Evolutionary conservation across 2,113 vertebrate genomes (phyloP).

Genomic region (Hippocampus guttulatus): DNA sequence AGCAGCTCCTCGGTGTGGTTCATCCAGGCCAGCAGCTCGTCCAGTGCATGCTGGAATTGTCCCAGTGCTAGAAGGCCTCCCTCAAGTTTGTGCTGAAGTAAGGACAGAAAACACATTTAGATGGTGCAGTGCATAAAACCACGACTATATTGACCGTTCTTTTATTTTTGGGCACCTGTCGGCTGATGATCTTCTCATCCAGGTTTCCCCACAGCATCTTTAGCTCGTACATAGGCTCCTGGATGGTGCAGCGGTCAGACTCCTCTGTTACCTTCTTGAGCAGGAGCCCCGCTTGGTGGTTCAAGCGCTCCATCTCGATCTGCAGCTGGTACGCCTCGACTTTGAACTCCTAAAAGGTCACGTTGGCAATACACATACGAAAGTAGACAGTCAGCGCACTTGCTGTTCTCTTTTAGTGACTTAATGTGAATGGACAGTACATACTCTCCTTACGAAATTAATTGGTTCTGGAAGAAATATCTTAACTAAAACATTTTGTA

Average conservation of each 20-base stretch:
- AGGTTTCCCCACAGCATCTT: slow-evolving; percentile 87
- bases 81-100: slow-evolving; percentile 92
- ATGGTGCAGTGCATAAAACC: slow-evolving; percentile 13
- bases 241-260: slow-evolving; percentile 80
- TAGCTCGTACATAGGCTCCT: slow-evolving; percentile 89
- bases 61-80: slow-evolving; percentile 91
- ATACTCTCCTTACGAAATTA: too few relatives aligned
- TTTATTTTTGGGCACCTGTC: slow-evolving; percentile 76
- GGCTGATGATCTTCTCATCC: slow-evolving; percentile 88
- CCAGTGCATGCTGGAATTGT: slow-evolving; percentile 95
- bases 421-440: not conserved
- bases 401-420: not conserved
- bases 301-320: slow-evolving; percentile 96
- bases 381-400: not conserved
- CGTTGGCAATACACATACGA: slow-evolving; percentile 7
- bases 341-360: slow-evolving; percentile 82
- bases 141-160: slow-evolving; percentile 9
- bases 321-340: slow-evolving; percentile 91
- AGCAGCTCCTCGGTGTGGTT: slow-evolving; percentile 91
- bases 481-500: too few relatives aligned
- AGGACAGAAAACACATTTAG: slow-evolving; percentile 37
- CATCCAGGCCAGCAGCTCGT: slow-evolving; percentile 92
- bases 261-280: slow-evolving; percentile 89
- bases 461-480: too few relatives aligned
- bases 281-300: slow-evolving; percentile 88